These are phyloP conservation scores for Callionymus lyra DNA, from an alignment of 2,113 vertebrate genomes.

Conservation along the genomic window DNA sequence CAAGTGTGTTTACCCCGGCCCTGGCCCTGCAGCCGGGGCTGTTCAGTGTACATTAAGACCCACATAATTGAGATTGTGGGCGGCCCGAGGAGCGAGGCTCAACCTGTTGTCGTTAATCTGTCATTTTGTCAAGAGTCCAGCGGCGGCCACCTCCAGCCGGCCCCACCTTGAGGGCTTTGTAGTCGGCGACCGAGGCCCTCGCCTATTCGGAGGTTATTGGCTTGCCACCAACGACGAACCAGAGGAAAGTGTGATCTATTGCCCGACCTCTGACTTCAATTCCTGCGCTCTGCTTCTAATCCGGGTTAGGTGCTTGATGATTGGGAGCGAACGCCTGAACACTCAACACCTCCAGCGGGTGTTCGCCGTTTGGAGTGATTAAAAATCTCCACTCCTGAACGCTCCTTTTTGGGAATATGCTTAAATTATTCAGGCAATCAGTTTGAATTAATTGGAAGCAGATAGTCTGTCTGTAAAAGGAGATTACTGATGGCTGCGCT, in stretches of 20 bases:
- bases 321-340: conserved; percentile 25
- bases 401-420: conserved; percentile 39
- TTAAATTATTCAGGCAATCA: conserved; percentile 51
- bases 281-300: conserved; percentile 33
- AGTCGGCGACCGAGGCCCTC: conserved; percentile 53
- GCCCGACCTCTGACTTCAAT: conserved; percentile 44
- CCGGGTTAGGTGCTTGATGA: conserved; percentile 38
- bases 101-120: conserved; percentile 70
- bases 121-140: conserved; percentile 62
- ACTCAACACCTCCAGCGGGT: conserved; percentile 31
- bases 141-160: conserved; percentile 49
- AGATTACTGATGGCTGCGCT: conserved; percentile 53
- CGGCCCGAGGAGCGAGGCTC: conserved; percentile 60
- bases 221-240: conserved; percentile 61
- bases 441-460: conserved; percentile 53
- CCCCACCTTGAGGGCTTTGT: conserved; percentile 63
- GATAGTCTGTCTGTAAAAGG: conserved; percentile 46
- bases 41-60: conserved; percentile 66
- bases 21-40: conserved; percentile 55
- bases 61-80: conserved; percentile 67
- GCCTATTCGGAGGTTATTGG: conserved; percentile 60
- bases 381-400: conserved; percentile 38
- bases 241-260: conserved; percentile 45
- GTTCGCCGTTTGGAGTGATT: conserved; percentile 29
- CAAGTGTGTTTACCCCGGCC: conserved; percentile 61